A percentile compares a stretch with the other conserved stretches of the same genome.
These are phyloP conservation scores for Scaptomyza polygonia DNA, from an alignment of 2,888 invertebrate genomes.

Conservation along the genomic window DNA sequence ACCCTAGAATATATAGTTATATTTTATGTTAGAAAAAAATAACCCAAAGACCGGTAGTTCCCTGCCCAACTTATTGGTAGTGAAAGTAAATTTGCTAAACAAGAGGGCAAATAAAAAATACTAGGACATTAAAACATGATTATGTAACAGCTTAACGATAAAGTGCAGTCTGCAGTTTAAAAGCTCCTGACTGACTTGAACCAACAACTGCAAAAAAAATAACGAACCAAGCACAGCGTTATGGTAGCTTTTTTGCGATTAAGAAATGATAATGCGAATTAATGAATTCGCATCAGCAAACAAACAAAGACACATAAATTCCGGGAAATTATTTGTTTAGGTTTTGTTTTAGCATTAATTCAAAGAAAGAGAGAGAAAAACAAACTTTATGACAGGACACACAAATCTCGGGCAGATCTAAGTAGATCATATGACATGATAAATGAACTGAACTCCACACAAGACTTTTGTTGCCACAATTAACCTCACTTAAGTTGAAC, in stretches of 20 bases:
- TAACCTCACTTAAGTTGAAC: constrained; percentile 33
- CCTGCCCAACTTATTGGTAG: not conserved
- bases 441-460: constrained; percentile 34
- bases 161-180: constrained; percentile 22
- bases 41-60: too few relatives aligned
- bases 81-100: not conserved
- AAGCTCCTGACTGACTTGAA: constrained; percentile 1
- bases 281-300: constrained; percentile 52
- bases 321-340: constrained; percentile 55
- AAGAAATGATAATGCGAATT: constrained; percentile 45
- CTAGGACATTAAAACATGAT: not conserved
- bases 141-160: not conserved
- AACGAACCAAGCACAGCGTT: constrained; percentile 13
- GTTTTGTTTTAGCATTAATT: constrained; percentile 44
- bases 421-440: constrained; percentile 53
- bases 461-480: constrained; percentile 53
- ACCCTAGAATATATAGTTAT: too few relatives aligned
- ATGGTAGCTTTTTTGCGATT: constrained; percentile 32
- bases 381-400: constrained; percentile 69
- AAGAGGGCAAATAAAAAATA: not conserved
- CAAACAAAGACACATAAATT: constrained; percentile 66
- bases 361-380: constrained; percentile 39
- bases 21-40: too few relatives aligned
- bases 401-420: constrained; percentile 69
- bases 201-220: constrained; percentile 5